These are phyloP conservation scores for Oryzias javanicus DNA, from an alignment of 2,113 vertebrate genomes.

Conservation along the genomic window DNA sequence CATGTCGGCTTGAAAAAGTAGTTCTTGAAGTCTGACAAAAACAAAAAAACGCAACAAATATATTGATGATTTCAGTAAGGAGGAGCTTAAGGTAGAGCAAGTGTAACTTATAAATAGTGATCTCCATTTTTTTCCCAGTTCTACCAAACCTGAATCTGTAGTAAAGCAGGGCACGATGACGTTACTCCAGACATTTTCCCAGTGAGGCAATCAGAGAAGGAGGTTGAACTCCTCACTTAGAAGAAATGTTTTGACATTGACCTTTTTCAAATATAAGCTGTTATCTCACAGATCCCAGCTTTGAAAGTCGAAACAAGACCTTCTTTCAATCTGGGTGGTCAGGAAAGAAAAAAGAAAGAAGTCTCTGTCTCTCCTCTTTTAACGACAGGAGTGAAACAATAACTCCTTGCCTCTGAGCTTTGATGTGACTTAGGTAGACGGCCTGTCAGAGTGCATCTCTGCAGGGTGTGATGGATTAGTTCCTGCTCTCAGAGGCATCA, in stretches of 20 bases:
- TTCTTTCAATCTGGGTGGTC: slow-evolving; percentile 7
- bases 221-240: not conserved
- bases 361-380: slow-evolving; percentile 1
- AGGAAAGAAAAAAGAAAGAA: slow-evolving; percentile 5
- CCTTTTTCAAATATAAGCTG: slow-evolving; percentile 1
- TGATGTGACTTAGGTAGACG: slow-evolving; percentile 58
- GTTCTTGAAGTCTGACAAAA: too few species aligned
- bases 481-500: slow-evolving; percentile 48
- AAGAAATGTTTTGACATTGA: not conserved
- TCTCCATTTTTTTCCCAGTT: not conserved
- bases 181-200: not conserved
- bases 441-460: slow-evolving; percentile 52
- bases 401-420: slow-evolving; percentile 30
- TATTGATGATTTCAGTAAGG: too few species aligned
- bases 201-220: not conserved
- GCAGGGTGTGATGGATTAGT: slow-evolving; percentile 52
- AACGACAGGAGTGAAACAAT: not conserved
- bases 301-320: not conserved
- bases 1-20: too few species aligned
- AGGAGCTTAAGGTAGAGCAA: too few species aligned
- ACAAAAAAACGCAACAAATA: too few species aligned
- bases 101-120: too few species aligned
- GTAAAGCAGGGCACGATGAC: not conserved
- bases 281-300: slow-evolving; percentile 7
- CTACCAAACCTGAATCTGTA: not conserved